phyloP scores from a whole-genome alignment of 2,113 vertebrate genomes.

The Alethe diademata region DNA sequence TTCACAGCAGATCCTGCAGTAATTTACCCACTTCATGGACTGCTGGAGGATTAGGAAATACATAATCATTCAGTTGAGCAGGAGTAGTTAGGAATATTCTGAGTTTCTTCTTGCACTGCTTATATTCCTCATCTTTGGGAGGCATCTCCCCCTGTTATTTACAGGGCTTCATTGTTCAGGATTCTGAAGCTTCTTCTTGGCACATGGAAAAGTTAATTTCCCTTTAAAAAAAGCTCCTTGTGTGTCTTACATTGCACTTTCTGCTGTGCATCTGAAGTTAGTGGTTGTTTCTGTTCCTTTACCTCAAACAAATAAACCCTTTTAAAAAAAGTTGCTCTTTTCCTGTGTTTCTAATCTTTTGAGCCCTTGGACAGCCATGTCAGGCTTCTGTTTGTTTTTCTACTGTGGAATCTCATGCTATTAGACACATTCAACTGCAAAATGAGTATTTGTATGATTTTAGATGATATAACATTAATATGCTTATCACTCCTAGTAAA shows the following conservation, averaged over 20 bases:
- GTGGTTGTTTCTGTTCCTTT: not conserved
- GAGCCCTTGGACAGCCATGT: not conserved
- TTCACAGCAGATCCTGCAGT: not conserved
- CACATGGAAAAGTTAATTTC: not conserved
- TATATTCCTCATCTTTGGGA: not conserved
- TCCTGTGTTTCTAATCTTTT: not conserved
- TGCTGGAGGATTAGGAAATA: not conserved
- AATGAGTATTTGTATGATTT: not conserved
- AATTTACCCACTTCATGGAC: not conserved
- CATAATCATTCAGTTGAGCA: not conserved
- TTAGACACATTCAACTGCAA: not conserved
- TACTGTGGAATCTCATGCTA: not conserved
- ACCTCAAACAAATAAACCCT: not conserved
- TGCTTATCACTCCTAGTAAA: not conserved
- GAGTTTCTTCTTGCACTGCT: not conserved
- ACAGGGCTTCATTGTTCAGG: not conserved
- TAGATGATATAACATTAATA: not conserved
- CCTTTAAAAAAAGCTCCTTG: not conserved
- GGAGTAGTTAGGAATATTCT: not conserved
- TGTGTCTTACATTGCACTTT: not conserved
- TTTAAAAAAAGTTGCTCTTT: accelerated
- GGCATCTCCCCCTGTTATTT: not conserved
- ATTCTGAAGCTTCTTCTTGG: not conserved
- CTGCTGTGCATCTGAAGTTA: not conserved
- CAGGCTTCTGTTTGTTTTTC: not conserved